These are phyloP conservation scores for Peromyscus leucopus DNA, from an alignment of 2,113 vertebrate genomes.

Conservation along the genomic window DNA sequence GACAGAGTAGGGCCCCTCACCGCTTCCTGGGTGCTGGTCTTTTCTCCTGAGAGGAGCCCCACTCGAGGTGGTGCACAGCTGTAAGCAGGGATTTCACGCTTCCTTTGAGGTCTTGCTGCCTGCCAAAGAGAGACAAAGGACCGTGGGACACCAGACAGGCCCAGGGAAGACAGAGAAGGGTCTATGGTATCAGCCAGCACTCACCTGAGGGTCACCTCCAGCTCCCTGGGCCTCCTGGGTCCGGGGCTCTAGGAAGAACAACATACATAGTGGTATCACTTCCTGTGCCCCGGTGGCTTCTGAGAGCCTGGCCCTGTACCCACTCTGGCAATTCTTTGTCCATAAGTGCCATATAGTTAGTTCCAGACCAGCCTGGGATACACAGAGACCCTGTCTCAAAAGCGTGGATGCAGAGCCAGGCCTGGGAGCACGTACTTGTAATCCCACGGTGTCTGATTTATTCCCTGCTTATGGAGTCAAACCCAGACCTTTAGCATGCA, in stretches of 20 bases:
- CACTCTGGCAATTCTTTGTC: neutral
- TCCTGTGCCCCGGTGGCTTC: neutral
- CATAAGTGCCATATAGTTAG: neutral
- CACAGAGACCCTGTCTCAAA: neutral
- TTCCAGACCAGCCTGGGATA: neutral
- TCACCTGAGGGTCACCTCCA: constrained; percentile 72
- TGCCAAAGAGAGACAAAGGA: constrained; percentile 37
- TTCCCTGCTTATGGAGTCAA: neutral
- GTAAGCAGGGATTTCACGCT: neutral
- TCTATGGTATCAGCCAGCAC: neutral
- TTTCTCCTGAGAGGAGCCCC: constrained; percentile 57
- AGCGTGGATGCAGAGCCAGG: neutral
- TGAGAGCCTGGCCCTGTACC: neutral
- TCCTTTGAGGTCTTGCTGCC: constrained; percentile 69
- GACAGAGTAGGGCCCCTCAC: constrained; percentile 57
- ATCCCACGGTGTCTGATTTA: neutral
- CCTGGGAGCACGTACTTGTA: too few relatives aligned
- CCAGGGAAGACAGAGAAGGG: neutral
- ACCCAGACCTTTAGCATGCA: too few relatives aligned
- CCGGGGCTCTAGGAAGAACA: constrained; percentile 70
- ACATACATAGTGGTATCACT: neutral
- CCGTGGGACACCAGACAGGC: neutral
- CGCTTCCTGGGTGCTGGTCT: constrained; percentile 55
- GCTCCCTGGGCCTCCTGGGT: constrained; percentile 70
- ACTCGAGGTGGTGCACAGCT: neutral